A percentile compares a stretch with the other conserved stretches of the same genome.
Evolutionary conservation across 2,797 vertebrate species (phyloP).

Genomic region (Pseudochaenichthys georgianus): DNA sequence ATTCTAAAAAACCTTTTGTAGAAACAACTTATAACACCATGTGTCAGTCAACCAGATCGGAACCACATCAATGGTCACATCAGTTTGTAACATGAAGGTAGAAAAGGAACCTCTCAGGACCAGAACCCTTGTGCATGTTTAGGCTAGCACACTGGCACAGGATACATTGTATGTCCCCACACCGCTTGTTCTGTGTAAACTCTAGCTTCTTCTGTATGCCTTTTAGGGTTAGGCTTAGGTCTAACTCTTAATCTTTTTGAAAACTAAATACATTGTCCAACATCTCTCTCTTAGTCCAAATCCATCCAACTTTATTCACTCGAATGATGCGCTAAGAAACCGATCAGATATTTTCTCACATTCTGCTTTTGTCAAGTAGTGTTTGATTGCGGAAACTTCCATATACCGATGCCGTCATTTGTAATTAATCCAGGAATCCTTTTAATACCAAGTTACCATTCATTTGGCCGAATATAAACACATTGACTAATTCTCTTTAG

Average conservation of each 20-base stretch:
- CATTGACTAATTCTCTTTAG: slow-evolving; percentile 45
- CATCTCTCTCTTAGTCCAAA: neutral
- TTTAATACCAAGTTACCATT: slow-evolving; percentile 55
- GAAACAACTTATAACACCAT: slow-evolving; percentile 16
- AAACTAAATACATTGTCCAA: slow-evolving; percentile 1
- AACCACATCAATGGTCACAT: slow-evolving; percentile 33
- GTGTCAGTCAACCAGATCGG: neutral
- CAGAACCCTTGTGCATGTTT: slow-evolving; percentile 7
- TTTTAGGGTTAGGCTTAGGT: too few relatives aligned
- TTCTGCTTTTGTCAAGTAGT: slow-evolving; percentile 74
- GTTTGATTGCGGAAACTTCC: slow-evolving; percentile 79
- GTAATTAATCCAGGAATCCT: slow-evolving; percentile 45
- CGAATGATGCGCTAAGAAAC: neutral
- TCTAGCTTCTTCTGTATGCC: neutral
- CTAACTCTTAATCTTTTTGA: neutral
- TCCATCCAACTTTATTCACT: slow-evolving; percentile 7
- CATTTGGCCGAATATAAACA: slow-evolving; percentile 41
- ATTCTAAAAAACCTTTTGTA: neutral
- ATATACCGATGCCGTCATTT: slow-evolving; percentile 76
- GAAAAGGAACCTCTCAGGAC: slow-evolving; percentile 14
- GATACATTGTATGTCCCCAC: slow-evolving; percentile 9
- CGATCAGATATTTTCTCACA: slow-evolving; percentile 32
- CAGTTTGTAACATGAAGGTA: slow-evolving; percentile 13
- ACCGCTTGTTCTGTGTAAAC: neutral
- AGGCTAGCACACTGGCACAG: slow-evolving; percentile 53